These are phyloP conservation scores for Nicator chloris DNA, from an alignment of 2,113 vertebrate species.

Conservation along the genomic window DNA sequence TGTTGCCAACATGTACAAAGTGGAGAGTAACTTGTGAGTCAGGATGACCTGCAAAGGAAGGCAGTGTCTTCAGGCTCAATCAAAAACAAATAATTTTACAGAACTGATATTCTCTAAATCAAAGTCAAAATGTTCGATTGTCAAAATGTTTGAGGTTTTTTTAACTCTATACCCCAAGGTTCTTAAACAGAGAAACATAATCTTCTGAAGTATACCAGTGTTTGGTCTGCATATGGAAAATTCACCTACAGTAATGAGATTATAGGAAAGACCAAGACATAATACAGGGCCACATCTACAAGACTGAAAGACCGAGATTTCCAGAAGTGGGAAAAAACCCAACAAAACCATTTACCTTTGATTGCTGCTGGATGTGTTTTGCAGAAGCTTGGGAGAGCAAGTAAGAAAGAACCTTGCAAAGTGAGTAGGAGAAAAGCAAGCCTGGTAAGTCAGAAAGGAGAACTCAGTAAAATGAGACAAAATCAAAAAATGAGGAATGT, in stretches of 20 bases:
- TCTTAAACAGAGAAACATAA: background rate
- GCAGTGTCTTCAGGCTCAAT: background rate
- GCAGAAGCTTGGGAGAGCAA: background rate
- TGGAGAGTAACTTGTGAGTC: background rate
- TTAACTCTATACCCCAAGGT: background rate
- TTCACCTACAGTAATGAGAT: background rate
- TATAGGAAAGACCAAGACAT: background rate
- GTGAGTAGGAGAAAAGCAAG: background rate
- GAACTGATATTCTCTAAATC: background rate
- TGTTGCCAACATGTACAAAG: background rate
- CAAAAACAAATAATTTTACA: background rate
- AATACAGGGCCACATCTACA: background rate
- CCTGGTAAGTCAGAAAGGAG: background rate
- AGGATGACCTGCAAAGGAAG: background rate
- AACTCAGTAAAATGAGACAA: background rate
- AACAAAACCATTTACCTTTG: background rate
- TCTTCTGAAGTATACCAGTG: background rate
- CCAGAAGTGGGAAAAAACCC: background rate
- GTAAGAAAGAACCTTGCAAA: background rate
- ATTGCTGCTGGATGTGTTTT: background rate
- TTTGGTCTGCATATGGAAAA: background rate
- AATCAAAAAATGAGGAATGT: background rate
- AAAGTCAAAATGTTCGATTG: background rate
- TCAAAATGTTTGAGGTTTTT: background rate
- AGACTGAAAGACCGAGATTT: background rate